A percentile compares a stretch with the other conserved stretches of the same genome.
Evolutionary conservation across 2,797 vertebrate genomes (phyloP).

Genomic region (Psittacula derbiana): DNA sequence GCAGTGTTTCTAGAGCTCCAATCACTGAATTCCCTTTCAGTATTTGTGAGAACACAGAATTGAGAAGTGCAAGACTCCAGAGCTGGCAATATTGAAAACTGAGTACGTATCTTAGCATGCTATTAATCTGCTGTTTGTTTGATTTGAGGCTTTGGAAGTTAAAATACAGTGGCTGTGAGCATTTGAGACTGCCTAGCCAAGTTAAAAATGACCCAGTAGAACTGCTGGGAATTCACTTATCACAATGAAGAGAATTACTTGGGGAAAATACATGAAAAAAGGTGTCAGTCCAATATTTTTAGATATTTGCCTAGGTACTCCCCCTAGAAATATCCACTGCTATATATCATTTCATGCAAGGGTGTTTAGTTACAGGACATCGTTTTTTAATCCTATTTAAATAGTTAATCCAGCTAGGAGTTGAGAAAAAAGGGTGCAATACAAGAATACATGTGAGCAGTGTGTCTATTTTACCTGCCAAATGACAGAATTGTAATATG

Average conservation of each 20-base stretch:
- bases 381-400: neutral
- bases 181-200: neutral
- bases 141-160: neutral
- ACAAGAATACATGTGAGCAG: neutral
- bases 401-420: neutral
- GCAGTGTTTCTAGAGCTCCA: neutral
- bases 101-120: neutral
- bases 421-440: neutral
- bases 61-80: neutral
- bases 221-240: neutral
- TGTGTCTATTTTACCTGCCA: neutral
- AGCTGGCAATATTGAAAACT: neutral
- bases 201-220: neutral
- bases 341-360: neutral
- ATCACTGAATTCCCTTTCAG: neutral
- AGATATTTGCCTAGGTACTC: neutral
- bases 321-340: neutral
- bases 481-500: neutral
- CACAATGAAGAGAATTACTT: neutral
- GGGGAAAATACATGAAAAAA: neutral
- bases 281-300: neutral
- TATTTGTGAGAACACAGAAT: neutral
- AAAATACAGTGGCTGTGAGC: neutral
- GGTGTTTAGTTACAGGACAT: neutral
- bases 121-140: neutral